phyloP scores from a whole-genome alignment of 2,113 vertebrate genomes.

The Oncorhynchus gorbuscha region DNA sequence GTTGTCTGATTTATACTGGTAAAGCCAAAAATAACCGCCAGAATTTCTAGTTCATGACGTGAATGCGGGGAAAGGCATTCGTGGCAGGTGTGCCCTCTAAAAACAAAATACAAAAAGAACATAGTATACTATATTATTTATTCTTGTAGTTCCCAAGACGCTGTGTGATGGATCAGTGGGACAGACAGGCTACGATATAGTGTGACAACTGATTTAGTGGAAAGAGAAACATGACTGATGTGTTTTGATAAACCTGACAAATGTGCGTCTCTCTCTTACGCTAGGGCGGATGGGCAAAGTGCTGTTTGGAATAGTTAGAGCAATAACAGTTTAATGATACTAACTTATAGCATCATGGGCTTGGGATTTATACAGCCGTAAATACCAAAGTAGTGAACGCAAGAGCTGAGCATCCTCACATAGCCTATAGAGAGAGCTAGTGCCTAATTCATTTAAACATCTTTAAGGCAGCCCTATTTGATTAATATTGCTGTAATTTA shows the following conservation, averaged over 20 bases:
- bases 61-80: no score
- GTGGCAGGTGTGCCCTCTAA: no score
- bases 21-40: no score
- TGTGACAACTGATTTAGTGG: constrained; percentile 22
- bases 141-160: neutral
- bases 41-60: no score
- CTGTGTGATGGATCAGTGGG: constrained; percentile 23
- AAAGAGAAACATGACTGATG: constrained; percentile 29
- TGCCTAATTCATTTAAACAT: constrained; percentile 12
- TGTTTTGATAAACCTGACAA: constrained; percentile 48
- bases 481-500: constrained; percentile 45
- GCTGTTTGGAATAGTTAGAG: constrained; percentile 12
- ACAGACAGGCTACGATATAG: constrained; percentile 20
- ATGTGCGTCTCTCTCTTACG: neutral
- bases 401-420: neutral
- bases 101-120: constrained; percentile 41
- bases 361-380: constrained; percentile 46
- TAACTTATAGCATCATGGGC: constrained; percentile 27
- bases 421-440: neutral
- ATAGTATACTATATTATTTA: constrained; percentile 17
- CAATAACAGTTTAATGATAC: constrained; percentile 33
- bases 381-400: constrained; percentile 28
- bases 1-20: no score
- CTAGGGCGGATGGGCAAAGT: neutral
- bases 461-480: constrained; percentile 25